A percentile compares a stretch with the other conserved stretches of the same genome.
These are phyloP conservation scores for Aphaenogaster floridana DNA, from an alignment of 1,140 invertebrate species.

Conservation along the genomic window DNA sequence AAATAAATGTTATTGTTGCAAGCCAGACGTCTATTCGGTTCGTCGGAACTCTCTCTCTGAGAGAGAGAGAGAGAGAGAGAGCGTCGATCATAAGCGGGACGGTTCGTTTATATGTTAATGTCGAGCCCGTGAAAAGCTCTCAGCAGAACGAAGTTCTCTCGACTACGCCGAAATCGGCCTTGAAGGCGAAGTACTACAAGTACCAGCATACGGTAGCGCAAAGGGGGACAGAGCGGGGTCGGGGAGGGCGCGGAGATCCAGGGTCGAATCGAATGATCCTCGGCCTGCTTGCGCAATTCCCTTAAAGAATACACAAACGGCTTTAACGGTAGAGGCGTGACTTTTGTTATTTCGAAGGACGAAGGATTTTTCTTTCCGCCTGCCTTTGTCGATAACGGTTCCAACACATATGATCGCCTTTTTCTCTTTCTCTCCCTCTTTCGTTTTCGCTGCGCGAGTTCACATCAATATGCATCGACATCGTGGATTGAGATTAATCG, in stretches of 20 bases:
- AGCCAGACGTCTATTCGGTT: neutral
- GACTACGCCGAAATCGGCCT: slow-evolving; percentile 62
- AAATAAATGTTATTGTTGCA: neutral
- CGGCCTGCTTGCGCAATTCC: slow-evolving; percentile 45
- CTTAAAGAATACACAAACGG: slow-evolving; percentile 27
- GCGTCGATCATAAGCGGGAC: neutral
- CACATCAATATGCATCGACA: slow-evolving; percentile 32
- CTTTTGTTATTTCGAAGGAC: slow-evolving; percentile 53
- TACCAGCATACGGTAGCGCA: slow-evolving; percentile 40
- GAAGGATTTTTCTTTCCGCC: slow-evolving; percentile 32
- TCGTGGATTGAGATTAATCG: neutral
- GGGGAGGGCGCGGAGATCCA: slow-evolving; percentile 23
- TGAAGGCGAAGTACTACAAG: slow-evolving; percentile 70
- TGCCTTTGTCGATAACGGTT: slow-evolving; percentile 48
- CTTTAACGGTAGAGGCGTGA: slow-evolving; percentile 54
- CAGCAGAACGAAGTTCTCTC: slow-evolving; percentile 51
- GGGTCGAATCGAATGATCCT: slow-evolving; percentile 43
- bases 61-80: neutral
- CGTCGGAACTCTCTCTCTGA: neutral
- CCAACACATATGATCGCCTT: neutral
- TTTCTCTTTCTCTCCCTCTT: neutral
- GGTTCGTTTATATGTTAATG: slow-evolving; percentile 25
- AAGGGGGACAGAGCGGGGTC: slow-evolving; percentile 34
- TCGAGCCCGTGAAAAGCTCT: slow-evolving; percentile 18
- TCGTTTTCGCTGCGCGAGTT: neutral